A percentile compares a stretch with the other conserved stretches of the same genome.
Conservation (phyloP, 2,888 invertebrate species). For the Habroteleia sp. region DNA sequence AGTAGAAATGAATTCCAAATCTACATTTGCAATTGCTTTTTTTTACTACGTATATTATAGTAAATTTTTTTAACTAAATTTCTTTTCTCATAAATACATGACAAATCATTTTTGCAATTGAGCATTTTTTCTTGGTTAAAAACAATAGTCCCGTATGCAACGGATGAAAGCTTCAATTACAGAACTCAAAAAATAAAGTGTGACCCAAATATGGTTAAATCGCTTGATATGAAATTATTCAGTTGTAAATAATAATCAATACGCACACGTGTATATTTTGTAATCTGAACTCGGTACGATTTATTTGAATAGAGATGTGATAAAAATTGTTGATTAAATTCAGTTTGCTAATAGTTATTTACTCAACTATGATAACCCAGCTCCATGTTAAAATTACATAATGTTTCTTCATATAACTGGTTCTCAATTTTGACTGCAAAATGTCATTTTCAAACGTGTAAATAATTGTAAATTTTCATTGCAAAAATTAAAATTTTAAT, state of each 20-base stretch:
- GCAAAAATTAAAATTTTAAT: too few relatives aligned
- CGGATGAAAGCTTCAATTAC: conserved; percentile 29
- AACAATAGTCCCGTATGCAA: conserved; percentile 6
- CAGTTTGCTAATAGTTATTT: conserved; percentile 26
- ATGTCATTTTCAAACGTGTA: too few relatives aligned
- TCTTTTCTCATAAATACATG: too few relatives aligned
- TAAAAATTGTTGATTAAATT: conserved; percentile 43
- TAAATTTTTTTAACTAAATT: too few relatives aligned
- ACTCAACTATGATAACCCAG: conserved; percentile 87
- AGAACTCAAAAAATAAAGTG: conserved; percentile 34
- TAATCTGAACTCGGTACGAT: conserved; percentile 21
- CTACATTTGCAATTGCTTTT: too few relatives aligned
- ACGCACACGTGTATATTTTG: conserved; percentile 11
- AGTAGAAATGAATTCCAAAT: too few relatives aligned
- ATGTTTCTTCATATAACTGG: too few relatives aligned
- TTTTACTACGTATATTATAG: too few relatives aligned
- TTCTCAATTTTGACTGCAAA: too few relatives aligned
- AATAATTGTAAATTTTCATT: too few relatives aligned
- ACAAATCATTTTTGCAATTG: too few relatives aligned
- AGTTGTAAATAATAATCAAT: conserved; percentile 52
- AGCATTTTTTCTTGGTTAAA: too few relatives aligned
- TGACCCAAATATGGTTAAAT: conserved; percentile 48
- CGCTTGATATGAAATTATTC: conserved; percentile 38
- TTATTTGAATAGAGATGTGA: conserved; percentile 25
- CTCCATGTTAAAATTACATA: conserved; percentile 87